Evolutionary conservation across 2,113 vertebrate species (phyloP).

Genomic region (human (Homo sapiens)): GRCh38 chr7:115613001-115613500

Average conservation of each 20-base stretch:
- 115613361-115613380: neutral
- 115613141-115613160: neutral
- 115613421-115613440: neutral
- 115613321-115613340: neutral
- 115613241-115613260: neutral
- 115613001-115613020: neutral
- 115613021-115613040: neutral
- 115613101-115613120: neutral
- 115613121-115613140: neutral
- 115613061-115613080: neutral
- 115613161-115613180: neutral
- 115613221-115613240: neutral
- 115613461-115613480: neutral
- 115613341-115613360: neutral
- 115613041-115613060: neutral
- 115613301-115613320: neutral
- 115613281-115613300: neutral
- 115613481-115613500: neutral
- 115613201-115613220: neutral
- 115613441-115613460: neutral
- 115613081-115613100: neutral
- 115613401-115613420: neutral
- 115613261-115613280: neutral
- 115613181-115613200: neutral
- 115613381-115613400: neutral